Percentiles rank a stretch among this genome's conserved stretches.
Conservation (phyloP, 2,113 vertebrate genomes). For the Notiomystis cincta region DNA sequence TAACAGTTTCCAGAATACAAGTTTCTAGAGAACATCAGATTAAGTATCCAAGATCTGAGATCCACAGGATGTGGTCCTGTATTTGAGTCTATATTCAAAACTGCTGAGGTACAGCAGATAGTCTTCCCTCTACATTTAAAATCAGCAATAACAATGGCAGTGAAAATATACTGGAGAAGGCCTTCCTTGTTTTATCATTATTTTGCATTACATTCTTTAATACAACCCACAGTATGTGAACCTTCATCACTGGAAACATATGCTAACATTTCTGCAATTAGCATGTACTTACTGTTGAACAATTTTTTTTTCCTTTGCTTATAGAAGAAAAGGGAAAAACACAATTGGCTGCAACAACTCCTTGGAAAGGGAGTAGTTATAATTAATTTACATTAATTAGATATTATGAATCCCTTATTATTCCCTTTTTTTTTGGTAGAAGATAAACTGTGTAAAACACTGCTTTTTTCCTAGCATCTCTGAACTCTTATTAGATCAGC, state of each 20-base stretch:
- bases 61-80: not conserved
- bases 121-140: not conserved
- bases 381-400: not conserved
- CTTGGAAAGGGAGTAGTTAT: not conserved
- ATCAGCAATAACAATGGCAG: not conserved
- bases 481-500: not conserved
- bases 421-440: not conserved
- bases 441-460: not conserved
- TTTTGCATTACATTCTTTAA: not conserved
- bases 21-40: not conserved
- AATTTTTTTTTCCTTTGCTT: not conserved
- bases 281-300: not conserved
- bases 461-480: not conserved
- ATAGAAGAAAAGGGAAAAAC: not conserved
- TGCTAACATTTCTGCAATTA: not conserved
- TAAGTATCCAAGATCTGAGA: not conserved
- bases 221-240: not conserved
- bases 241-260: not conserved
- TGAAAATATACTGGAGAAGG: not conserved
- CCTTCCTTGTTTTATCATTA: not conserved
- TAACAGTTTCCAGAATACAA: not conserved
- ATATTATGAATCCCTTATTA: not conserved
- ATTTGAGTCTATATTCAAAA: not conserved
- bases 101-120: not conserved
- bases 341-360: not conserved